Evolutionary conservation across 2,113 vertebrate genomes (phyloP).

Genomic region (Lepisosteus osseus): DNA sequence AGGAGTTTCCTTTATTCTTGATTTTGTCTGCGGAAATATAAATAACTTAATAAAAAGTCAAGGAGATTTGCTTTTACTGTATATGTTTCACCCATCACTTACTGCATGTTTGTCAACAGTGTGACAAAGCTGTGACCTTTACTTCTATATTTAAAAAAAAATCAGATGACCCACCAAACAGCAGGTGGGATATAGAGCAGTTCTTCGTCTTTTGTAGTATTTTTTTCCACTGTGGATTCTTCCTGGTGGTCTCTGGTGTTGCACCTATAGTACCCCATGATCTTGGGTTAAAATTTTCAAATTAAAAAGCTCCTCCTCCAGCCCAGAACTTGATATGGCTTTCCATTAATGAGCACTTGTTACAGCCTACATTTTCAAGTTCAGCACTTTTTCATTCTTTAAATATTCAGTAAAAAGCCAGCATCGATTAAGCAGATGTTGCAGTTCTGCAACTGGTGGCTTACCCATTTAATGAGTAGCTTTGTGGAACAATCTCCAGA

Average conservation of each 20-base stretch:
- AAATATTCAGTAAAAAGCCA: neutral
- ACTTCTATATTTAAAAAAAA: too few relatives aligned
- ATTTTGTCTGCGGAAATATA: too few relatives aligned
- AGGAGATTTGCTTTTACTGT: too few relatives aligned
- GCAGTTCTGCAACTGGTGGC: neutral
- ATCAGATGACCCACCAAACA: too few relatives aligned
- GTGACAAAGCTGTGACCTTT: too few relatives aligned
- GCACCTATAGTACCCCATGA: neutral
- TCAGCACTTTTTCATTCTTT: neutral
- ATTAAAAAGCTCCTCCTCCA: neutral
- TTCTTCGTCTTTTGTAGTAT: too few relatives aligned
- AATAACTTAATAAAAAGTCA: too few relatives aligned
- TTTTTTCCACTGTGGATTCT: neutral
- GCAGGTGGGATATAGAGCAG: too few relatives aligned
- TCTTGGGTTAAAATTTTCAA: neutral
- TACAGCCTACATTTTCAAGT: neutral
- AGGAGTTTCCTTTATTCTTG: too few relatives aligned
- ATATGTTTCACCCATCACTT: too few relatives aligned
- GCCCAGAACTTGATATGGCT: neutral
- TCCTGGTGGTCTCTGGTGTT: neutral
- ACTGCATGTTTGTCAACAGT: too few relatives aligned
- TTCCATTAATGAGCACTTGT: neutral
- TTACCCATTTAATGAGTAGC: neutral
- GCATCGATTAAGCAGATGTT: slow-evolving; percentile 5
- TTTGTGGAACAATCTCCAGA: neutral